These are phyloP conservation scores for Ophioninae sp. DNA, from an alignment of 2,888 invertebrate species.

Conservation along the genomic window DNA sequence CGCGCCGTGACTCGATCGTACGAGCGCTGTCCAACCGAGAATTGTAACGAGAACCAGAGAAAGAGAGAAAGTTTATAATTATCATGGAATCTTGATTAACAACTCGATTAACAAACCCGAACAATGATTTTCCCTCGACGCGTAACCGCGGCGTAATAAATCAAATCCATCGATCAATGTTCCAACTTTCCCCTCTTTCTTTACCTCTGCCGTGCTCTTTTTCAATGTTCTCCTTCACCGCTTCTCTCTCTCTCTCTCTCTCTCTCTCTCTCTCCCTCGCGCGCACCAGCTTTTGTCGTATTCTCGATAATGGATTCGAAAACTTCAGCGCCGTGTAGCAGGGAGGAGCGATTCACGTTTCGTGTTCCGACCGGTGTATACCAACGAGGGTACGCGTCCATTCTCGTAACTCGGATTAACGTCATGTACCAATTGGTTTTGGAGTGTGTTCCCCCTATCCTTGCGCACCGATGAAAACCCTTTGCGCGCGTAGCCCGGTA, in stretches of 20 bases:
- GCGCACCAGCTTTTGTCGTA: no score
- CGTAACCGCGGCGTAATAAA: no score
- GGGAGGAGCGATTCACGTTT: constrained; percentile 31
- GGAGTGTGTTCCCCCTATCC: constrained; percentile 6
- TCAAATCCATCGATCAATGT: background rate
- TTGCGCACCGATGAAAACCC: no score
- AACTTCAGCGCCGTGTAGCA: background rate
- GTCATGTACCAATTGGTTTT: constrained; percentile 42
- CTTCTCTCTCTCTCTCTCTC: background rate
- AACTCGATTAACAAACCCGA: no score
- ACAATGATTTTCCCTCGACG: no score
- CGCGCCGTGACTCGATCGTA: constrained; percentile 18
- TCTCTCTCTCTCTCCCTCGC: background rate
- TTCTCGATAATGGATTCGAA: constrained; percentile 3
- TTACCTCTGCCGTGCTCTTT: background rate
- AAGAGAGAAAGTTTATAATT: background rate
- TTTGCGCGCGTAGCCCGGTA: no score
- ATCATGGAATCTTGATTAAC: no score
- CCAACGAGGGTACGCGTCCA: constrained; percentile 11
- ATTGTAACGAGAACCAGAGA: constrained; percentile 10
- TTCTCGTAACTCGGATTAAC: constrained; percentile 54
- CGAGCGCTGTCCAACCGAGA: constrained; percentile 12
- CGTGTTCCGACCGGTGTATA: constrained; percentile 54
- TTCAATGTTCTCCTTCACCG: constrained; percentile 2
- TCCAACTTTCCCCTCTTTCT: constrained; percentile 1